Percentiles rank a stretch among this genome's conserved stretches.
phyloP scores from a whole-genome alignment of 1,140 invertebrate genomes.

The Ladona fulva region DNA sequence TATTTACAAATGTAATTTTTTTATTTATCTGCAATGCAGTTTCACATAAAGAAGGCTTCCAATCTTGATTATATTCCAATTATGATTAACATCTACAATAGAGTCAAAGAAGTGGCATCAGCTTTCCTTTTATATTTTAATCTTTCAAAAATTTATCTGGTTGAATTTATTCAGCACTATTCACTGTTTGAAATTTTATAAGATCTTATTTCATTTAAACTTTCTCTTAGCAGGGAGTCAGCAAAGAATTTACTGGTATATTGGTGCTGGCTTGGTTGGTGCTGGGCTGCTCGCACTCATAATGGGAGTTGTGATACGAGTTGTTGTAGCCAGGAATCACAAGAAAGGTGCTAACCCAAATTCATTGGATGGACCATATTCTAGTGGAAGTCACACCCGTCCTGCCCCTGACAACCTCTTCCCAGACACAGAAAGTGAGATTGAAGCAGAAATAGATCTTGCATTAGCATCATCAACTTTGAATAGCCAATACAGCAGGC shows the following conservation, averaged over 20 bases:
- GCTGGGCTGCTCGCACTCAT: neutral
- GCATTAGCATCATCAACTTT: neutral
- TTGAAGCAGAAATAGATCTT: constrained; percentile 10
- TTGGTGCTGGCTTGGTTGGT: neutral
- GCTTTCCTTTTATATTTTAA: too few species aligned
- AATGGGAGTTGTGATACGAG: neutral
- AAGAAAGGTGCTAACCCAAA: neutral
- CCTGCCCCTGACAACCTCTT: neutral
- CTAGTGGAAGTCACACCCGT: neutral
- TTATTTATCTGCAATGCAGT: too few species aligned
- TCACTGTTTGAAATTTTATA: neutral
- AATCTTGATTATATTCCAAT: too few species aligned
- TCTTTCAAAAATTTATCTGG: too few species aligned
- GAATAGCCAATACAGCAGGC: neutral
- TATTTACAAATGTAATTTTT: too few species aligned
- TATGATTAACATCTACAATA: too few species aligned
- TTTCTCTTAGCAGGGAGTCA: neutral
- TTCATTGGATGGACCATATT: neutral
- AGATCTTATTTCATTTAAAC: too few species aligned
- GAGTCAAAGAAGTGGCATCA: too few species aligned
- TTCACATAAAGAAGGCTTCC: too few species aligned
- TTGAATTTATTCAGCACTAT: neutral
- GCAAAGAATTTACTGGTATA: neutral
- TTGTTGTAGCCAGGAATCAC: neutral
- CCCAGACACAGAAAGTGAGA: neutral